These are phyloP conservation scores for Actenoides hombroni DNA, from an alignment of 2,113 vertebrate species.

Conservation along the genomic window DNA sequence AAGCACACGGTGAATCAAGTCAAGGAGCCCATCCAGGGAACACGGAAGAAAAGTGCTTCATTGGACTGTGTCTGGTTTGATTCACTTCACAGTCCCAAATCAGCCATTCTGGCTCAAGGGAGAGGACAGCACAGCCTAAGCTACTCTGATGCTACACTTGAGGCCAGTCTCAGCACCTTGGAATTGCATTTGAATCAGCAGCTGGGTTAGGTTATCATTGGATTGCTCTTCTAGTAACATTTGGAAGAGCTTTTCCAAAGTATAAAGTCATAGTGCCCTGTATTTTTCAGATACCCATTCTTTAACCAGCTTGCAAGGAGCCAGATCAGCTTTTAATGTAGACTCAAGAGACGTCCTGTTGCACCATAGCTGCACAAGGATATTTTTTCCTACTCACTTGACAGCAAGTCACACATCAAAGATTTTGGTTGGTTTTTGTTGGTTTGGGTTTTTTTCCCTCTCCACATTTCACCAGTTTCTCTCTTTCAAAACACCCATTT, in stretches of 20 bases:
- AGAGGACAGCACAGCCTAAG: not conserved
- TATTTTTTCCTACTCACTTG: not conserved
- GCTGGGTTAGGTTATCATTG: not conserved
- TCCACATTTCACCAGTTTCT: not conserved
- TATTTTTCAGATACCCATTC: not conserved
- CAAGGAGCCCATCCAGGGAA: not conserved
- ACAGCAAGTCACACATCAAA: not conserved
- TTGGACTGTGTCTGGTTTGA: not conserved
- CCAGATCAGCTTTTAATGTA: not conserved
- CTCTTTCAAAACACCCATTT: not conserved
- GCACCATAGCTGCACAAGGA: not conserved
- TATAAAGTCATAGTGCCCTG: not conserved
- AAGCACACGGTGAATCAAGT: not conserved
- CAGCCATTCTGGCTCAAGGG: not conserved
- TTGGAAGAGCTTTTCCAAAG: not conserved
- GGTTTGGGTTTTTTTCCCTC: too few species aligned
- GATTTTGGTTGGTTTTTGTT: too few species aligned
- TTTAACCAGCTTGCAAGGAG: not conserved
- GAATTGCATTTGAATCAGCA: not conserved
- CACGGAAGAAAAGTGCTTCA: not conserved
- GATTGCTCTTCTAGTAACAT: not conserved
- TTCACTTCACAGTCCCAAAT: not conserved
- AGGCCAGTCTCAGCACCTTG: not conserved
- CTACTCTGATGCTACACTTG: not conserved
- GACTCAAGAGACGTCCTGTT: not conserved